Evolutionary conservation across 2,113 vertebrate genomes (phyloP), one percentile per base, ranked within the genome.

Genomic region (Brachypodius melanocephalos): DNA sequence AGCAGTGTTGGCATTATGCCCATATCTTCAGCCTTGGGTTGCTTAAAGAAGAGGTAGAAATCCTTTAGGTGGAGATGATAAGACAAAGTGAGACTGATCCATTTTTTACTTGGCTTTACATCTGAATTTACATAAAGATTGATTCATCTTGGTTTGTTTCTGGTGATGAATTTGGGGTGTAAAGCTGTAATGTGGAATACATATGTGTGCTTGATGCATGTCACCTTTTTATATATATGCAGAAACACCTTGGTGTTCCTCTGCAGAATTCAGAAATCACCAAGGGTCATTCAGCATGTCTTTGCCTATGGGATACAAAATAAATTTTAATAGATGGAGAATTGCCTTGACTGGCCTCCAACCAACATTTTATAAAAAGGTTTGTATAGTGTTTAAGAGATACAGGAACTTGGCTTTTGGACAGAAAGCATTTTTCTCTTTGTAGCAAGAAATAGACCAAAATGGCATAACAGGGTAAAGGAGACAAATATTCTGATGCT

Each of bases 1-100:
- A 96, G 94, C 74, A 86, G 61, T 94, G 32, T 69, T 96, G 94
- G 96, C 82, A 19, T 94, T 71, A 17, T 61, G 88, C 92, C 89
- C 49, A 0, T 19, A 12, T 90, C 45, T 88, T 90, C 58, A 67
- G 79, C 71, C 57, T 83, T 45, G 31, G 15, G 18, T 88, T 94
- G 75, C 40, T 48, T 94, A 8, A 65, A 79, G 79, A 90, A 73
- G 36, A 74, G 28, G 58, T 81, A 58, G 62, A 75, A 94, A 88
- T 89, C 58, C 38, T 83, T 94, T 69, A 61, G 54, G 38, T 38
- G 48, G 46, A 85, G 67, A 63, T 93, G 58, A 58, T 85, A 63
- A 69, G 87, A 34, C 75, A 71, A 80, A 83, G 38, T 88, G 80
- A 86, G 52, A 68, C 16, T 42, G 48, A 81, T 69, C 16, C 38